Conservation (phyloP, 1,140 invertebrate genomes). For the Brachionus asplanchnoidis region DNA sequence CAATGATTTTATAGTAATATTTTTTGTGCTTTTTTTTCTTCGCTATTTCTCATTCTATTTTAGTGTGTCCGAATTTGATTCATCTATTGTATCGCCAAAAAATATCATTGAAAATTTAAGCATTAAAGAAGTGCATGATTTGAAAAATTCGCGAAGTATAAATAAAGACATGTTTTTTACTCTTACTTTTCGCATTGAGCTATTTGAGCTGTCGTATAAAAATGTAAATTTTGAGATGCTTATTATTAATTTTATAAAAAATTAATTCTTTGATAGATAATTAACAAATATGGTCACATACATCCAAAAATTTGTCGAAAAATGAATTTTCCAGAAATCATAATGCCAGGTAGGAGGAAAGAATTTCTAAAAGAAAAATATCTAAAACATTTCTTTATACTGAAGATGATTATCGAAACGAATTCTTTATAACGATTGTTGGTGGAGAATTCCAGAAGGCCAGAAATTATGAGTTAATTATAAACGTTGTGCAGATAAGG, state of each 20-base stretch:
- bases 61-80: slow-evolving; percentile 14
- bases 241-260: no score
- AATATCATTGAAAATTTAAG: neutral
- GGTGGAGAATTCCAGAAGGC: slow-evolving; percentile 37
- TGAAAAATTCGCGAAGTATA: neutral
- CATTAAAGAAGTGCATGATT: neutral
- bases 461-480: slow-evolving; percentile 20
- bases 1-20: slow-evolving; percentile 26
- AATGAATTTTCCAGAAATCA: slow-evolving; percentile 41
- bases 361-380: neutral
- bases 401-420: slow-evolving; percentile 32
- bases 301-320: slow-evolving; percentile 37
- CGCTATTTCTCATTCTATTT: neutral
- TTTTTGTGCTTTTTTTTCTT: neutral
- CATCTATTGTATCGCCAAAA: neutral
- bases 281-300: slow-evolving; percentile 11
- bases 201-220: slow-evolving; percentile 10
- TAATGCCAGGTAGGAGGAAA: neutral
- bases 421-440: slow-evolving; percentile 19
- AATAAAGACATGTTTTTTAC: neutral
- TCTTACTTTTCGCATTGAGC: slow-evolving; percentile 19
- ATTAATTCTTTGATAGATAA: neutral
- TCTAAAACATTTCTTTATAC: no score
- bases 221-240: neutral
- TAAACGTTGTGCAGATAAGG: slow-evolving; percentile 1